Evolutionary conservation across 2,113 vertebrate species (phyloP).

Genomic region (Ceyx melanurus): DNA sequence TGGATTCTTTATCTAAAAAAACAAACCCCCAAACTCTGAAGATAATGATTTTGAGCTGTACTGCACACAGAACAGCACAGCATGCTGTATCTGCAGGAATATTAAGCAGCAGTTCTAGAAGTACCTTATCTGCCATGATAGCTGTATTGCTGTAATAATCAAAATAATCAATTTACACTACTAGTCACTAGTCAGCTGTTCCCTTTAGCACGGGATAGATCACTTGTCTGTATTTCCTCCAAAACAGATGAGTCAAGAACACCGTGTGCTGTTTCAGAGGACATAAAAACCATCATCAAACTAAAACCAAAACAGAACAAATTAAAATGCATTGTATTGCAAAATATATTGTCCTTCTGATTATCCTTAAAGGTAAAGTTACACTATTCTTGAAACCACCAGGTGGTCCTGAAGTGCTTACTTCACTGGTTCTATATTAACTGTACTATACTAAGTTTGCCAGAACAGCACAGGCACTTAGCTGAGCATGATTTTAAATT

Average conservation of each 20-base stretch:
- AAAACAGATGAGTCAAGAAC: background rate
- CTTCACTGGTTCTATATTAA: background rate
- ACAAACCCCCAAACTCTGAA: background rate
- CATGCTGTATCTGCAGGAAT: background rate
- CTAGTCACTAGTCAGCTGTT: constrained; percentile 5
- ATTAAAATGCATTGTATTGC: background rate
- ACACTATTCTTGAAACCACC: background rate
- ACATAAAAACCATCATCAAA: background rate
- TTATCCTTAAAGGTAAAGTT: background rate
- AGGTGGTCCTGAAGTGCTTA: background rate
- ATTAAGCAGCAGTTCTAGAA: background rate
- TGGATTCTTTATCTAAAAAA: background rate
- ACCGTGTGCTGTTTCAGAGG: background rate
- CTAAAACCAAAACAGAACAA: constrained; percentile 9
- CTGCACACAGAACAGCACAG: background rate
- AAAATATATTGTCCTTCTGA: background rate
- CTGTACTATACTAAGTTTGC: background rate
- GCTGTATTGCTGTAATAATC: background rate
- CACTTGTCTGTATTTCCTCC: background rate
- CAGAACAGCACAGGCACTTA: background rate
- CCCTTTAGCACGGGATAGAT: background rate
- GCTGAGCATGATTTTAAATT: background rate
- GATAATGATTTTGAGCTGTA: background rate
- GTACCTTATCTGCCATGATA: background rate
- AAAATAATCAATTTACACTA: background rate